Evolutionary conservation across 2,113 vertebrate species (phyloP), one percentile per base, ranked within the genome.

Genomic region (Eira barbara): DNA sequence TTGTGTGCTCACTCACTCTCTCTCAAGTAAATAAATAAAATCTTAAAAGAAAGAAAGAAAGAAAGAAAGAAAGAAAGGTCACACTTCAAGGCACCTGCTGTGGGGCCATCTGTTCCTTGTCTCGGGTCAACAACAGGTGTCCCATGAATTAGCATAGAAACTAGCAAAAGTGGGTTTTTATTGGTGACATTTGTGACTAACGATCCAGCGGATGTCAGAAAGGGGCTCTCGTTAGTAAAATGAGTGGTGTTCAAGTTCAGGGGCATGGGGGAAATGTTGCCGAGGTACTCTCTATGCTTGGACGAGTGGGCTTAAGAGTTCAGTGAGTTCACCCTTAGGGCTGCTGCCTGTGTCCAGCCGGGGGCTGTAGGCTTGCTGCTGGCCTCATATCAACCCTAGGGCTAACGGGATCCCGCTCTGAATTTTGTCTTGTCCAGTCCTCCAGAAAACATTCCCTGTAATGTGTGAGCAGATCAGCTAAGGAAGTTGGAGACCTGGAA

Each of bases 291-390:
- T 63, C 39, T 1, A 2, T 17, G 45, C 34, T 39, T 21, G 6
- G 36, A 1, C 63, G 45, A 39, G 1, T 10, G 69, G 63, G 11
- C 4, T 2, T 36, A 20, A 17, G 39, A 42, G 6, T 47, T 29
- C 36, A 13, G 1, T 12, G 20, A 39, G 76, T 29, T 12, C 20
- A 13, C 20, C 36, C 29, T 4, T 3, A 13, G 67, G 73, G 20
- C 2, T 17, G 25, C 23, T 20, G 31, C 29, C 73, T 3, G 2
- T 42, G 36, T n/a, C 82, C 3, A 10, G 59, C 21, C 29, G 0
- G 0, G 36, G 2, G 1, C 11, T 2, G 13, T 27, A 71, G 78
- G 59, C 34, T 36, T 6, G 42, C n/a, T 31, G 25, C 1, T 23
- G 6, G 39, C 78, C 42, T 13, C 7, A 10, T 7, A 9, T 1